Percentiles rank a stretch among this genome's conserved stretches.
phyloP scores from a whole-genome alignment of 2,113 vertebrate genomes.

The Sardina pilchardus region DNA sequence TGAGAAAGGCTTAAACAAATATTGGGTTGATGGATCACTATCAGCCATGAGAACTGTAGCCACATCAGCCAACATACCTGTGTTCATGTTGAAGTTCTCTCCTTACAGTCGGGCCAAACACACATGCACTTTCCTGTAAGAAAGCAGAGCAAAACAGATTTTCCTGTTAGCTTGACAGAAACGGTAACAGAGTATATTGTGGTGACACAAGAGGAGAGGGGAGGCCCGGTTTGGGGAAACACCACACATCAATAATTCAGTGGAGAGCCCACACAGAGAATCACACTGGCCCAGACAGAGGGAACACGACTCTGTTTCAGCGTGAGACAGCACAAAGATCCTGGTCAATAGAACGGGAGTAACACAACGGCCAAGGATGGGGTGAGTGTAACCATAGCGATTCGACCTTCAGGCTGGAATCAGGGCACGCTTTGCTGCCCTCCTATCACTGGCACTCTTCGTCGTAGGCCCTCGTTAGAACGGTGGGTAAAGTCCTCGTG shows the following conservation, averaged over 20 bases:
- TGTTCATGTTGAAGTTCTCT: slow-evolving; percentile 75
- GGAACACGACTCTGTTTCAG: not conserved
- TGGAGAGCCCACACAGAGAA: not conserved
- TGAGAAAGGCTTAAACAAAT: not conserved
- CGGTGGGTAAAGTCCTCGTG: too few species aligned
- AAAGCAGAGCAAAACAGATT: slow-evolving; percentile 32
- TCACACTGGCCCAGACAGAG: not conserved
- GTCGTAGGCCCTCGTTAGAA: too few species aligned
- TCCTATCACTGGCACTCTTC: not conserved
- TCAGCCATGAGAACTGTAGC: not conserved
- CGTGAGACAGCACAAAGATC: not conserved
- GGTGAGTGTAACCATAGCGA: not conserved
- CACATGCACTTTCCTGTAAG: slow-evolving; percentile 66
- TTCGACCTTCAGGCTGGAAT: not conserved
- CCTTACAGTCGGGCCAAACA: slow-evolving; percentile 56
- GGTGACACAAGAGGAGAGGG: not conserved
- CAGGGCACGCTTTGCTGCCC: not conserved
- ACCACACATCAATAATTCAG: slow-evolving; percentile 6
- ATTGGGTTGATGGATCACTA: not conserved
- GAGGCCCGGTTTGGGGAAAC: not conserved
- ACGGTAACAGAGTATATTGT: not conserved
- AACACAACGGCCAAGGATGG: not conserved
- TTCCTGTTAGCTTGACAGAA: not conserved
- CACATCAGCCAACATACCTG: slow-evolving; percentile 65
- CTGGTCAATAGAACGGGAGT: not conserved